Base-by-base conservation (phyloP, 2,888 invertebrate species). In the Agonopterix heracliana region DNA sequence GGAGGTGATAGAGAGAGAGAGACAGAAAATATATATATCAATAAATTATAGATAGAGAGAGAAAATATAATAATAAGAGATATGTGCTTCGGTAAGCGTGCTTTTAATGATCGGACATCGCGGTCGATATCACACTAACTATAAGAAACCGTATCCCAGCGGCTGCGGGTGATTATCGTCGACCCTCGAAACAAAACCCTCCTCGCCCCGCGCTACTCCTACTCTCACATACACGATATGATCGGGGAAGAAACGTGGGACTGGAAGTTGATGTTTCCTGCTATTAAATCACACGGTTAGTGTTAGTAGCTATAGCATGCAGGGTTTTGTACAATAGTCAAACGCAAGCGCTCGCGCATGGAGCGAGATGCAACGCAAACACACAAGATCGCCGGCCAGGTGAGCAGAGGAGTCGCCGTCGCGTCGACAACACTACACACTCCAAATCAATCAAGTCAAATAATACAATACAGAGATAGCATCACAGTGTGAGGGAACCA, bases 381-480 rank as follows among this genome's bases (percentile, higher is more conserved):
- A 83, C 84, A 87, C 88, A 82, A 81, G 60, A 85, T 81, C 85
- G 78, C 81, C 86, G 87, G 83, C 88, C 88, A 88, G 87, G 56
- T 81, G 86, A 87, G 84, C 87, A 83, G 61, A 60, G 56, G 50
- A 54, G 54, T 54, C 56, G 60, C 59, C 53, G 61, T 63, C 63
- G 63, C 63, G 68, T 55, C 59, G 63, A 63, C 57, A 54, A 58
- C 56, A 64, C 82, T 81, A 83, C 77, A 75, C 71, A 82, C 82
- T 82, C 78, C 71, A 71, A 74, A 78, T 61, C 60, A 74, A 76
- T 73, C 65, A 73, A 60, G 63, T 74, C 67, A 75, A 71, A 64
- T 64, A 62, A 59, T 57, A 61, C 60, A 66, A 57, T 56, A 60
- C 60, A 66, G 64, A 61, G 58, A 51, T 46, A 48, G 38, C 51